Conservation (phyloP, 2,797 vertebrate species). For the Fringilla coelebs region DNA sequence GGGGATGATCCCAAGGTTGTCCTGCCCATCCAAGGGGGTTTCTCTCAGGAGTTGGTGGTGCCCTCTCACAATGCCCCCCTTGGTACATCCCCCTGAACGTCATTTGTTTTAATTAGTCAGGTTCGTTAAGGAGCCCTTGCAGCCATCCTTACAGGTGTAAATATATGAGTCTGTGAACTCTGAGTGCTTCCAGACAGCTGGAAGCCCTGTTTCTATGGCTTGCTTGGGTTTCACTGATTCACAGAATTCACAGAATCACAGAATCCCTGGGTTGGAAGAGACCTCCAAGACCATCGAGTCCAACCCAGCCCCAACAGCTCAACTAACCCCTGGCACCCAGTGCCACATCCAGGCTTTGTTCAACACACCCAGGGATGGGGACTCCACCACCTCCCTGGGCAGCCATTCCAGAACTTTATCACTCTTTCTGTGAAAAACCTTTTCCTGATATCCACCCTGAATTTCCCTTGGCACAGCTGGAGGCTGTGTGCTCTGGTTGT, state of each 20-base stretch:
- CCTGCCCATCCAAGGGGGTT: background rate
- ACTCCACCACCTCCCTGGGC: too few species aligned
- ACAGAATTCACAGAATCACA: background rate
- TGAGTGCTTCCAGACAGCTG: background rate
- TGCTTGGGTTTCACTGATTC: background rate
- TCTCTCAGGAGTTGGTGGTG: background rate
- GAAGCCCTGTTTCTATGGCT: background rate
- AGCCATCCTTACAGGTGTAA: background rate
- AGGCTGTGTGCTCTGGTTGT: too few species aligned
- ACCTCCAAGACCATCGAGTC: background rate
- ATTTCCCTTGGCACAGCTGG: too few species aligned
- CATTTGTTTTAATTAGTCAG: background rate
- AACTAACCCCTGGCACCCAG: too few species aligned
- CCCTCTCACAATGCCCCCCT: background rate
- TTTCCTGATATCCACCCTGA: too few species aligned
- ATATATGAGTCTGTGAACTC: background rate
- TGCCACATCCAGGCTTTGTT: too few species aligned
- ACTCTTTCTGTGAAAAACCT: too few species aligned
- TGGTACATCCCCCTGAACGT: too few species aligned
- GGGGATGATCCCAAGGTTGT: background rate
- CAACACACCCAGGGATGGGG: too few species aligned
- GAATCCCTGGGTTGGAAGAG: background rate
- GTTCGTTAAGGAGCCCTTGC: background rate
- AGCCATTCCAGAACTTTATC: too few species aligned
- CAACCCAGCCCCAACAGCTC: too few species aligned